Conservation (phyloP, 2,797 vertebrate species). For the Ceryle rudis region DNA sequence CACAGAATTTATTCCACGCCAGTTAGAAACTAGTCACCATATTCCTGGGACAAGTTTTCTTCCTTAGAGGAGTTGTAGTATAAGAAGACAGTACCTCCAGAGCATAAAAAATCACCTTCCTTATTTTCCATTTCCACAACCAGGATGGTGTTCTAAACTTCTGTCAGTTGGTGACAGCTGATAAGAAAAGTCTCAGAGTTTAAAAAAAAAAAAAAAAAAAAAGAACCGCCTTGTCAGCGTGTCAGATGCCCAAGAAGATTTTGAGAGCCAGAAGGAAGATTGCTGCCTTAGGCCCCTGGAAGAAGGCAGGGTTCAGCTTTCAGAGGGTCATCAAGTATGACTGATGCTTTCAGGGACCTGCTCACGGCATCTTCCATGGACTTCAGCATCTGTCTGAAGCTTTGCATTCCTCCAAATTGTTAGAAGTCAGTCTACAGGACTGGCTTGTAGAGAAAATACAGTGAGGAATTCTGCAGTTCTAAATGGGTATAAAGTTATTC, state of each 20-base stretch:
- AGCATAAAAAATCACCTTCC: background rate
- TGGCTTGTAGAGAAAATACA: background rate
- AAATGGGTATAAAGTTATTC: background rate
- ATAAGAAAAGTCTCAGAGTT: background rate
- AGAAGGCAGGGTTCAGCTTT: background rate
- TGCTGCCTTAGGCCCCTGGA: fast-evolving
- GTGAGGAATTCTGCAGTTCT: background rate
- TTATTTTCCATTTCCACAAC: background rate
- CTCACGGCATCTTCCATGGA: background rate
- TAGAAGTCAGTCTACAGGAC: background rate
- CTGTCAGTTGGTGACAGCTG: background rate
- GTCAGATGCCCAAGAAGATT: background rate
- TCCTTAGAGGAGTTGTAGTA: background rate
- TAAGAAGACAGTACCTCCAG: background rate
- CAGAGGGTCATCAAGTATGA: background rate
- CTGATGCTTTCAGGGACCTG: background rate
- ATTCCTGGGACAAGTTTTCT: background rate
- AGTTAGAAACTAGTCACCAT: background rate
- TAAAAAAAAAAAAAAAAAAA: background rate
- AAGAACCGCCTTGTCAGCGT: background rate
- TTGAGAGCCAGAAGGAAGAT: background rate
- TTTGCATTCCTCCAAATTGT: background rate
- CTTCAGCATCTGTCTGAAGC: background rate
- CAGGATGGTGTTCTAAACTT: background rate
- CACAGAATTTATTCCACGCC: background rate